phyloP scores from a whole-genome alignment of 2,113 vertebrate genomes.

The Equus przewalskii region DNA sequence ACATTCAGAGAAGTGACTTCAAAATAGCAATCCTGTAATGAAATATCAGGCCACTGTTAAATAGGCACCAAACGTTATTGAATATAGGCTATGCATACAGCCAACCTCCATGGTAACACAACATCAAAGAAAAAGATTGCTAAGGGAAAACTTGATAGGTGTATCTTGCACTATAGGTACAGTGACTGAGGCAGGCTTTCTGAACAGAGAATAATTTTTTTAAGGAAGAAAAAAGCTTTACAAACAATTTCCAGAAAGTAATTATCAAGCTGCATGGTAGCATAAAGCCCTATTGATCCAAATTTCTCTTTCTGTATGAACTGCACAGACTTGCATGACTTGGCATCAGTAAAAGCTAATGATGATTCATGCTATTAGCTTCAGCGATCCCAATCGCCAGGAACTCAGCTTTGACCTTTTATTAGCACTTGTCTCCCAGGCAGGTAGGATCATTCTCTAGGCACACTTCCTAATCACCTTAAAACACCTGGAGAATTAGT shows the following conservation, averaged over 20 bases:
- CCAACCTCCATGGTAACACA: background rate
- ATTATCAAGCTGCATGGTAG: conserved; percentile 77
- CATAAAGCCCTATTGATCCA: conserved; percentile 73
- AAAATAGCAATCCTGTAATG: conserved; percentile 17
- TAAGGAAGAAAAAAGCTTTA: conserved; percentile 49
- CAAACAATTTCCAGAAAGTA: conserved; percentile 78
- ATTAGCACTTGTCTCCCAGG: conserved; percentile 57
- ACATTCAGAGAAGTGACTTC: conserved; percentile 26
- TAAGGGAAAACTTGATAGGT: background rate
- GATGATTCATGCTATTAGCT: conserved; percentile 74
- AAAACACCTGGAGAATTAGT: conserved; percentile 69
- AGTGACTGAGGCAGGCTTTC: conserved; percentile 36
- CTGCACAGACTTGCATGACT: conserved; percentile 79
- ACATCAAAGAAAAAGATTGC: background rate
- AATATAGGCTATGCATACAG: background rate
- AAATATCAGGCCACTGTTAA: conserved; percentile 66
- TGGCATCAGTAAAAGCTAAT: conserved; percentile 78
- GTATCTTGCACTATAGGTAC: background rate
- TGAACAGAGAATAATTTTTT: conserved; percentile 15
- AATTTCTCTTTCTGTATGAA: conserved; percentile 77
- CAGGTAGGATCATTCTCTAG: conserved; percentile 70
- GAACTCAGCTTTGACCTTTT: conserved; percentile 73
- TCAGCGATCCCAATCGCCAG: conserved; percentile 6
- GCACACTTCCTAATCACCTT: conserved; percentile 51
- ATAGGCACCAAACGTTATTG: conserved; percentile 15